phyloP scores from a whole-genome alignment of 1,140 invertebrate genomes.

The Varroa destructor region DNA sequence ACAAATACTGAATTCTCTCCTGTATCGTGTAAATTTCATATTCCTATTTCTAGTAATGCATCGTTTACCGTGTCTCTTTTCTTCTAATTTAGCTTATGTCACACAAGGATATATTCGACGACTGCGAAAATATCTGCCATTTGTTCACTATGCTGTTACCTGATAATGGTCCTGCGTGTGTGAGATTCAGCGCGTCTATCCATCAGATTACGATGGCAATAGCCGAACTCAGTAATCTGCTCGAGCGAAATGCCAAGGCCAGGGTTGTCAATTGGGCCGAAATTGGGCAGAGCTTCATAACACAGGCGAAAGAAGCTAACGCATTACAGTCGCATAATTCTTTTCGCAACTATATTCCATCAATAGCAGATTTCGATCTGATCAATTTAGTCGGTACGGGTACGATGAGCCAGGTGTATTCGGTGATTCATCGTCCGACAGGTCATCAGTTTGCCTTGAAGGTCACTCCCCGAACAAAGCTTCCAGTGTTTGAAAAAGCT shows the following conservation, averaged over 20 bases:
- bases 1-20: too few relatives aligned
- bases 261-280: not conserved
- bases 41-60: too few relatives aligned
- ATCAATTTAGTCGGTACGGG: not conserved
- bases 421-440: not conserved
- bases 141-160: not conserved
- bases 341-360: constrained; percentile 3
- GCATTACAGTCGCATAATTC: not conserved
- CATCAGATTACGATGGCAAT: constrained; percentile 1
- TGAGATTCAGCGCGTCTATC: not conserved
- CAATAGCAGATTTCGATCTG: not conserved
- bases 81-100: not conserved
- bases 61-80: too few relatives aligned
- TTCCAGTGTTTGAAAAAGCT: too few relatives aligned
- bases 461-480: not conserved
- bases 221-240: constrained; percentile 14
- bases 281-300: not conserved
- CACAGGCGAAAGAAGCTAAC: not conserved
- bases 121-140: constrained; percentile 14
- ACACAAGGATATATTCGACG: constrained; percentile 5
- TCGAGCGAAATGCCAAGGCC: not conserved
- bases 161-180: not conserved
- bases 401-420: constrained; percentile 2
- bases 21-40: too few relatives aligned
- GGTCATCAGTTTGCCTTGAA: constrained; percentile 13